Conservation (phyloP, 2,888 invertebrate species). For the Platycheirus albimanus region DNA sequence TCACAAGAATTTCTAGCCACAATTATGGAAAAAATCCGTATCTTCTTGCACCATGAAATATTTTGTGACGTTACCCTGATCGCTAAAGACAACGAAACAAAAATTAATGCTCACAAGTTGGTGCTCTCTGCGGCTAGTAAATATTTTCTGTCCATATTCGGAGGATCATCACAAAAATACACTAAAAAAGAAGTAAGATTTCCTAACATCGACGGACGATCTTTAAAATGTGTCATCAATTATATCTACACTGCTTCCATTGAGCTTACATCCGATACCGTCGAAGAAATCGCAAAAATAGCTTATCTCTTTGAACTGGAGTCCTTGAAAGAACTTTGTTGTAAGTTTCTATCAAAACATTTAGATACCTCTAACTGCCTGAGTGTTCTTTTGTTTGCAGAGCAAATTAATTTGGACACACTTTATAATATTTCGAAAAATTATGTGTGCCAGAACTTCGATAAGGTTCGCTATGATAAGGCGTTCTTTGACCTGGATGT, state of each 20-base stretch:
- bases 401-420: not conserved
- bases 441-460: slow-evolving; percentile 1
- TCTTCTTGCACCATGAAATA: not conserved
- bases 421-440: not conserved
- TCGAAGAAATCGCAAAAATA: not conserved
- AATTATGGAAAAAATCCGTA: not conserved
- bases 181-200: not conserved
- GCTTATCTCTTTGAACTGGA: not conserved
- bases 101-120: slow-evolving; percentile 1
- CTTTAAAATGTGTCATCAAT: not conserved
- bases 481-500: slow-evolving; percentile 1
- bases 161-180: not conserved
- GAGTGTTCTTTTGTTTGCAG: not conserved
- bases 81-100: not conserved
- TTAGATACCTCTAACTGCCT: slow-evolving; percentile 1
- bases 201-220: not conserved
- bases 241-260: slow-evolving; percentile 11
- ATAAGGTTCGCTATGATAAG: not conserved
- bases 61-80: slow-evolving; percentile 15
- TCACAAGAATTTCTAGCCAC: not conserved
- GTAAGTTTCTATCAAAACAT: not conserved
- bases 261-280: not conserved
- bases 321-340: not conserved
- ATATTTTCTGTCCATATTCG: slow-evolving; percentile 14
- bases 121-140: slow-evolving; percentile 7